These are phyloP conservation scores for Lagopus muta DNA, from an alignment of 2,113 vertebrate genomes.

Conservation along the genomic window DNA sequence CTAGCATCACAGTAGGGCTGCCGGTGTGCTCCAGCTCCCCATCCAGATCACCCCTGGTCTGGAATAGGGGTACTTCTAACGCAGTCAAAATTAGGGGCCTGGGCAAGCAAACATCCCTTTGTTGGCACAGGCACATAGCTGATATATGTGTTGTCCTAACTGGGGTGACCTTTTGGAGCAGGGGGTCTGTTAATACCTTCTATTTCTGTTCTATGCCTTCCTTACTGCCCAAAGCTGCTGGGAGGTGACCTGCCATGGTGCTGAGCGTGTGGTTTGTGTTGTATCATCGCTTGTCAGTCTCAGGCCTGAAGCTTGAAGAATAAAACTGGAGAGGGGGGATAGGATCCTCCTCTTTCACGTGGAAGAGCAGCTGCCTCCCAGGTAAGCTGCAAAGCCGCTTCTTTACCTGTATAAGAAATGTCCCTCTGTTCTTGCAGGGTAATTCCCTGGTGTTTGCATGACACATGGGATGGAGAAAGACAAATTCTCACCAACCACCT, in stretches of 20 bases:
- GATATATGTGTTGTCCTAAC: neutral
- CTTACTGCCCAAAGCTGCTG: neutral
- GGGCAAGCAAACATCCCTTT: neutral
- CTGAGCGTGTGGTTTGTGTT: neutral
- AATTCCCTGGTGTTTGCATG: neutral
- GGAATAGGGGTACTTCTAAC: neutral
- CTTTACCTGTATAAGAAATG: slow-evolving; percentile 26
- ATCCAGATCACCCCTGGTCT: neutral
- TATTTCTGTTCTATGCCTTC: neutral
- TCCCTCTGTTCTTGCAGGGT: neutral
- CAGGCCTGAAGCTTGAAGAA: neutral
- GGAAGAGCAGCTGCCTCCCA: neutral
- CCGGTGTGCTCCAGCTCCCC: neutral
- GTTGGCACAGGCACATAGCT: neutral
- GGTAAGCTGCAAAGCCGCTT: slow-evolving; percentile 53
- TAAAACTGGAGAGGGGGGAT: neutral
- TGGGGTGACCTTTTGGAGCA: neutral
- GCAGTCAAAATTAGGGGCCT: neutral
- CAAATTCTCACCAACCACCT: neutral
- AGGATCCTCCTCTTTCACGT: slow-evolving; percentile 9
- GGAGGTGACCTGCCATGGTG: neutral
- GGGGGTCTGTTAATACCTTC: neutral
- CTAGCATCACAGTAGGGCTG: neutral
- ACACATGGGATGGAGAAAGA: neutral
- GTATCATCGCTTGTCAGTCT: neutral